These are phyloP conservation scores for Aplochiton taeniatus DNA, from an alignment of 2,797 vertebrate genomes.

Conservation along the genomic window DNA sequence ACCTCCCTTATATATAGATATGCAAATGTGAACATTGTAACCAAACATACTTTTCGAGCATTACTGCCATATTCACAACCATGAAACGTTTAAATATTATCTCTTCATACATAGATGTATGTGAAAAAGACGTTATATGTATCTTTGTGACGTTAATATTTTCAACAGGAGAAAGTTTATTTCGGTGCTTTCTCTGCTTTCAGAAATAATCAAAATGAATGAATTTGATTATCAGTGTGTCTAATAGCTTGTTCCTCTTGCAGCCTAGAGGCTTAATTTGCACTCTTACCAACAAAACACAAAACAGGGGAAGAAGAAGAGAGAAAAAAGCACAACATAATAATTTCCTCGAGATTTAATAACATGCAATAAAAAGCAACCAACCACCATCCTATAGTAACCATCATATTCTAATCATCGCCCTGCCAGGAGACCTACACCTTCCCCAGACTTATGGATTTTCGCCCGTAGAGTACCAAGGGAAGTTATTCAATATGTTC, in stretches of 20 bases:
- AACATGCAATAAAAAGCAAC: conserved; percentile 98
- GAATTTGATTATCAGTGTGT: conserved; percentile 97
- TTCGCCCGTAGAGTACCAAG: conserved; percentile 72
- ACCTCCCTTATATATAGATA: no score
- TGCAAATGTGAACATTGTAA: no score
- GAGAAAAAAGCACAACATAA: conserved; percentile 84
- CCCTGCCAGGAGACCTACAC: no score
- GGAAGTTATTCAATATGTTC: conserved; percentile 84
- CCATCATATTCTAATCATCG: conserved; percentile 35
- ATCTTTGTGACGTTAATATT: no score
- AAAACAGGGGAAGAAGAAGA: conserved; percentile 6
- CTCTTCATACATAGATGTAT: no score
- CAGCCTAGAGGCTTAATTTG: conserved; percentile 96
- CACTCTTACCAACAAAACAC: conserved; percentile 93
- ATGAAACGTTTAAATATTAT: no score
- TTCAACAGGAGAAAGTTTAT: conserved; percentile 24
- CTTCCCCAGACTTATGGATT: no score
- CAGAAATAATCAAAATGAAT: conserved; percentile 95
- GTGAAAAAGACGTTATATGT: no score
- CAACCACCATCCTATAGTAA: conserved; percentile 90
- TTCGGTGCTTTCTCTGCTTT: conserved; percentile 82
- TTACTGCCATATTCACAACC: no score
- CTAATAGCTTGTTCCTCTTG: conserved; percentile 91
- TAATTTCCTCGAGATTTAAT: conserved; percentile 99
- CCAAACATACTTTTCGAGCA: no score